Evolutionary conservation across 2,888 invertebrate genomes (phyloP), one percentile per base, ranked within the genome.

Genomic region (Parascotia fuliginaria): DNA sequence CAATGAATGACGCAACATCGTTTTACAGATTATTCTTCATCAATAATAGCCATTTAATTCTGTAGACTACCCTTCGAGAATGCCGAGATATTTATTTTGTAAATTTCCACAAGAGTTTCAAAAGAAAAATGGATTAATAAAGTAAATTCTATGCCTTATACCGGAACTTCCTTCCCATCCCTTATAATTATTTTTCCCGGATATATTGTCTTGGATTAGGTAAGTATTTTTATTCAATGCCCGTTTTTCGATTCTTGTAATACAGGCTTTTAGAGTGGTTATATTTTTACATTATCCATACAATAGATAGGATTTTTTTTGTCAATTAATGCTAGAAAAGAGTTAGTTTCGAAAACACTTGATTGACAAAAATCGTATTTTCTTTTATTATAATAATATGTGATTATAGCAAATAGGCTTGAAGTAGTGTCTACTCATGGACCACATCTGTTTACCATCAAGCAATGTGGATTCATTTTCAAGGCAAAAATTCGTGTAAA

Each of bases 121-220:
- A 3, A 34, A 34, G 14, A 29, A 1, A 36, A 46, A 22, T 32
- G 29, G 28, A 45, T 45, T 52, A 34, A 34, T 39, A 46, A 28
- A 47, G 34, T 37, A 40, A 34, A 29, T 43, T 41, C 15, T 4
- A 11, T 27, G 3, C n/a, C 24, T 45, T 39, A 67, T 58, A 28
- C 34, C 40, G 15, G n/a, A 34, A 52, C 45, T 64, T 67, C 60
- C 55, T 55, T 52, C 9, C 49, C 28, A 27, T 53, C 19, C 14
- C 3, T 46, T 37, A 4, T 59, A 64, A 66, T 68, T 66, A 68
- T 68, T 68, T 64, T 44, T 33, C 41, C 22, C 28, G 37, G 40
- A 16, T 41, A 55, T 48, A 44, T 57, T 56, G 50, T 39, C 40
- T 31, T n/a, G 31, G 33, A 34, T 36, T 46, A 62, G 14, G 29